Evolutionary conservation across 2,888 invertebrate species (phyloP), one percentile per base, ranked within the genome.

Genomic region (Physocephala rufipes): DNA sequence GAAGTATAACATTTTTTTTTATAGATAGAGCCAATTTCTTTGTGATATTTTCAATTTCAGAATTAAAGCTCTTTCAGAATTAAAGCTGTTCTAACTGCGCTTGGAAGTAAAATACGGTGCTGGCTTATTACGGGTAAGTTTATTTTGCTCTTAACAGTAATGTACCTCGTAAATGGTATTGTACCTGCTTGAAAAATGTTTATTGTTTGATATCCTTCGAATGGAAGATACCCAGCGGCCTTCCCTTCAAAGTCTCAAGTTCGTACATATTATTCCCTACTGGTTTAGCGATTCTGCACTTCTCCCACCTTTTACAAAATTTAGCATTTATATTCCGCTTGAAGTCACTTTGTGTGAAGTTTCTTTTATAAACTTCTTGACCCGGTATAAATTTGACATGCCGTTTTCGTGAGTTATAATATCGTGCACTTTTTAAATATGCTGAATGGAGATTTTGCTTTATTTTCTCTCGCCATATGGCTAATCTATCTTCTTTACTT

Each of bases 321-420:
- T 64, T 64, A 1, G 64, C 47, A 19, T 51, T 64, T 2, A 64
- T 26, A n/a, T 64, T 64, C 0, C 2, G 15, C 12, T 49, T 64
- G 24, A 64, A 64, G 28, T 64, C 64, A 26, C 45, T 64, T 21
- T 24, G 24, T n/a, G 26, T 26, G n/a, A 51, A 64, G n/a, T 66
- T 53, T 1, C 53, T 13, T 15, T 24, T 66, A 13, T n/a, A 53
- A 0, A 66, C 36, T 36, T 66, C 66, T 12, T 66, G 66, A 1
- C 66, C 66, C n/a, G 66, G 53, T 15, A 1, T 15, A 24, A 66
- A 51, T 2, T 5, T 51, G 7, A 53, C 16, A 1, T 9, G 1
- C 2, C 53, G 16, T 19, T 5, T 19, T 1, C 28, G 28, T 15
- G n/a, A 30, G 1, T 66, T 66, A 13, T 66, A 66, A 5, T 19